These are phyloP conservation scores for Timema cristinae DNA, from an alignment of 2,888 invertebrate genomes.

Conservation along the genomic window DNA sequence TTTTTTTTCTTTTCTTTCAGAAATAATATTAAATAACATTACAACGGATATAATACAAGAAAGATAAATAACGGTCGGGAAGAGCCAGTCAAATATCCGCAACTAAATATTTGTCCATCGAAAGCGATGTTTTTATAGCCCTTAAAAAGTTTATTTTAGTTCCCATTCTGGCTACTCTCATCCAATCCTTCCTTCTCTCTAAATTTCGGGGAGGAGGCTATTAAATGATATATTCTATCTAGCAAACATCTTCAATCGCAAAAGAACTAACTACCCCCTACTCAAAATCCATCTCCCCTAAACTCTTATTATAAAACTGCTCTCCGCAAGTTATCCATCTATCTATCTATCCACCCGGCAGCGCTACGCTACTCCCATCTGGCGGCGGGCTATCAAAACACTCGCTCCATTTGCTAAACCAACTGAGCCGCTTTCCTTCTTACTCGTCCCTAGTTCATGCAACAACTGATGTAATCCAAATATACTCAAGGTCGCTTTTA, in stretches of 20 bases:
- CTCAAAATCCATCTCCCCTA: background rate
- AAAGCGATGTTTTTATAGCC: too few species aligned
- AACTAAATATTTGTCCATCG: too few species aligned
- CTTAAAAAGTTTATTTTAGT: too few species aligned
- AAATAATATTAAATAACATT: too few species aligned
- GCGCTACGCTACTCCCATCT: background rate
- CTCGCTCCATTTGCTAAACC: conserved; percentile 52
- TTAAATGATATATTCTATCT: background rate
- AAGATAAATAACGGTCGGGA: too few species aligned
- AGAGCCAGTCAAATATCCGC: too few species aligned
- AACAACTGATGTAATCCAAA: background rate
- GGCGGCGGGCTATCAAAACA: conserved; percentile 45
- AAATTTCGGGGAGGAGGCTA: background rate
- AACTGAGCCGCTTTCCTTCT: conserved; percentile 39
- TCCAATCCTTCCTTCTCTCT: too few species aligned
- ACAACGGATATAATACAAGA: too few species aligned
- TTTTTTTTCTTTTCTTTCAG: too few species aligned
- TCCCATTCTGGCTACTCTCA: too few species aligned
- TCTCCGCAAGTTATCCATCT: too few species aligned
- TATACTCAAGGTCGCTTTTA: background rate
- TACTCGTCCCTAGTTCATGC: background rate
- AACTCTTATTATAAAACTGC: too few species aligned
- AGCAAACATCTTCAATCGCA: conserved; percentile 2
- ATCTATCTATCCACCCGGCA: background rate
- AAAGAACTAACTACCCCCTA: background rate